A percentile compares a stretch with the other conserved stretches of the same genome.
Evolutionary conservation across 1,140 invertebrate species (phyloP).

Genomic region (Uloborus diversus): DNA sequence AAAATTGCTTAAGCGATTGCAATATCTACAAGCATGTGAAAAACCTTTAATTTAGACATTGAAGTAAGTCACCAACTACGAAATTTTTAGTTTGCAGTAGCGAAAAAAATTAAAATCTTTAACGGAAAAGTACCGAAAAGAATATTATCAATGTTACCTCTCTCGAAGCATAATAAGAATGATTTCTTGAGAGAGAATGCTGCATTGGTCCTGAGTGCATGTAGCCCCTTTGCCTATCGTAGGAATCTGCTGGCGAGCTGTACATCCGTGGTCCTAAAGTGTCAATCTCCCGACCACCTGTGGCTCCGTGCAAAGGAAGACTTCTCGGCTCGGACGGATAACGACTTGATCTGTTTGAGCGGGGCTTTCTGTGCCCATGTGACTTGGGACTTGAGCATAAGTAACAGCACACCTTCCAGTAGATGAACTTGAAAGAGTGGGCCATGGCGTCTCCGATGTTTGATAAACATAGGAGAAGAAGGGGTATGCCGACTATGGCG

Average conservation of each 20-base stretch:
- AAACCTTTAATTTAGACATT: too few relatives aligned
- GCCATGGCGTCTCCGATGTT: slow-evolving; percentile 66
- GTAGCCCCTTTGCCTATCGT: slow-evolving; percentile 30
- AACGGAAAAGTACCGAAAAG: neutral
- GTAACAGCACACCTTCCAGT: slow-evolving; percentile 81
- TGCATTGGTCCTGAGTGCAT: neutral
- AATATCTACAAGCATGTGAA: too few relatives aligned
- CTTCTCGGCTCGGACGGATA: slow-evolving; percentile 32
- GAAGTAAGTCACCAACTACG: too few relatives aligned
- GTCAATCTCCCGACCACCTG: neutral
- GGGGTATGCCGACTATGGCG: slow-evolving; percentile 94
- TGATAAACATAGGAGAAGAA: slow-evolving; percentile 80
- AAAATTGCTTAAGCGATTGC: too few relatives aligned
- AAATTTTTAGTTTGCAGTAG: too few relatives aligned
- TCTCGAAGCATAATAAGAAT: slow-evolving; percentile 1
- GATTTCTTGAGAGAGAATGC: slow-evolving; percentile 25
- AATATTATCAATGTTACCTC: slow-evolving; percentile 10
- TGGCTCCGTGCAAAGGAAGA: neutral
- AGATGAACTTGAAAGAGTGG: slow-evolving; percentile 86
- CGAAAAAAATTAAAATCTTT: too few relatives aligned
- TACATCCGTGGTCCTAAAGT: neutral
- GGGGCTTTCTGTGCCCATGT: neutral
- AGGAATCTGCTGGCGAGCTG: neutral
- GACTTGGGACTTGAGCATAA: slow-evolving; percentile 58
- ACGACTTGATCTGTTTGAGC: slow-evolving; percentile 39